Percentiles rank a stretch among this genome's conserved stretches.
phyloP scores from a whole-genome alignment of 2,888 invertebrate species.

The Drosophila borealis region DNA sequence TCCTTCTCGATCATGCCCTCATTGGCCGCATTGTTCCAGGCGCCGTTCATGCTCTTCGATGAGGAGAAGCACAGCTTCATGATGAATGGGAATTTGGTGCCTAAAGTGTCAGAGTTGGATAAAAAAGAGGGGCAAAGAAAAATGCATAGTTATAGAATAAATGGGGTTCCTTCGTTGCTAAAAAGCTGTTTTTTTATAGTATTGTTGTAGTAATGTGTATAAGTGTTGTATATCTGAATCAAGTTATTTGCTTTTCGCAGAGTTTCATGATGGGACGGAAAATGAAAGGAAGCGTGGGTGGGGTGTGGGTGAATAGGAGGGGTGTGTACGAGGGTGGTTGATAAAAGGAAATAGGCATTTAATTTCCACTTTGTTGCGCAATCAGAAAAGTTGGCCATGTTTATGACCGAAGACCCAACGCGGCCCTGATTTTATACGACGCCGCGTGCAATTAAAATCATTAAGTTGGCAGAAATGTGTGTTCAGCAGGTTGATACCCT shows the following conservation, averaged over 20 bases:
- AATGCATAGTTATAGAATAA: constrained; percentile 65
- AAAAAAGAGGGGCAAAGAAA: constrained; percentile 28
- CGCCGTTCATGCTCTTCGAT: constrained; percentile 87
- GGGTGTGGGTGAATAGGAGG: neutral
- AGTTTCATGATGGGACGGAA: constrained; percentile 32
- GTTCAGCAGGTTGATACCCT: neutral
- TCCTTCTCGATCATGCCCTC: constrained; percentile 85
- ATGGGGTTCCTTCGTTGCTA: constrained; percentile 50
- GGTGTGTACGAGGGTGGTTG: neutral
- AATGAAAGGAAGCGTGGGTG: neutral
- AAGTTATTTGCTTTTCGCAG: constrained; percentile 76
- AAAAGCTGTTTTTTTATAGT: constrained; percentile 43
- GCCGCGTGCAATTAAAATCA: constrained; percentile 49
- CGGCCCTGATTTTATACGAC: constrained; percentile 25
- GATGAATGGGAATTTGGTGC: constrained; percentile 98
- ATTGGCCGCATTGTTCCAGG: constrained; percentile 86
- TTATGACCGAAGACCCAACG: constrained; percentile 21
- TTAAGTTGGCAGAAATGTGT: neutral
- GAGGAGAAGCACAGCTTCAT: constrained; percentile 99
- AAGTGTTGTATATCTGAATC: constrained; percentile 77
- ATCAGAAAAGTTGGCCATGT: constrained; percentile 17
- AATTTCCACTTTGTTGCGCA: constrained; percentile 37
- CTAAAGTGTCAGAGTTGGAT: constrained; percentile 84
- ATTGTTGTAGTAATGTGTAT: constrained; percentile 76
- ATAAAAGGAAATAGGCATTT: constrained; percentile 4